phyloP scores from a whole-genome alignment of 1,140 invertebrate genomes.

The Rhopalosiphum padi region DNA sequence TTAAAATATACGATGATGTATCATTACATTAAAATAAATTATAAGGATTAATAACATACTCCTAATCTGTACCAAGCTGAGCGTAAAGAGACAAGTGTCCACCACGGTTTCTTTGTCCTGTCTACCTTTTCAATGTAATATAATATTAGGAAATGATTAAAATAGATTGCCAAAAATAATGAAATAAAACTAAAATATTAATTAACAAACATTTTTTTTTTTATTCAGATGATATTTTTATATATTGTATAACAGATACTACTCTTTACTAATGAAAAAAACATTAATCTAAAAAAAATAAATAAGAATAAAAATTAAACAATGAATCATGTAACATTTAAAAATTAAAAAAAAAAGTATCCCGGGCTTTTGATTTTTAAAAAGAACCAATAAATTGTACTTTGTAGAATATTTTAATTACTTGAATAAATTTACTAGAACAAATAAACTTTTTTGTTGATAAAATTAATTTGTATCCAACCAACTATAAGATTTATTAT shows the following conservation, averaged over 20 bases:
- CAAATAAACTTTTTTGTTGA: neutral
- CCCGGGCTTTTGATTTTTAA: neutral
- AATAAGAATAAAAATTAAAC: neutral
- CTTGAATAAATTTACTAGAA: neutral
- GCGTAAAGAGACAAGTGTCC: neutral
- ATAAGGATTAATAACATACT: neutral
- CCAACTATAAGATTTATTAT: neutral
- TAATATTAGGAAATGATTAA: neutral
- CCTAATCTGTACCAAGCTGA: neutral
- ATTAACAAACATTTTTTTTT: neutral
- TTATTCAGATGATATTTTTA: no score
- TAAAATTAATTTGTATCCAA: neutral
- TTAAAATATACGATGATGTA: neutral
- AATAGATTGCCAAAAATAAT: neutral
- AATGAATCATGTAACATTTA: neutral
- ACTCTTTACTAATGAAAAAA: neutral
- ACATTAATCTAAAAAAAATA: neutral
- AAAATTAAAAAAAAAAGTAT: neutral
- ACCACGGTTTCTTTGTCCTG: neutral
- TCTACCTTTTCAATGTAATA: neutral
- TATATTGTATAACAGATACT: neutral
- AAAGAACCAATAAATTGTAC: neutral
- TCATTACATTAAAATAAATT: neutral
- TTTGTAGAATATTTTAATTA: constrained; percentile 14
- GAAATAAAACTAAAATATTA: neutral